A percentile compares a stretch with the other conserved stretches of the same genome.
phyloP scores from a whole-genome alignment of 2,888 invertebrate genomes.

The Orchestes rusci region DNA sequence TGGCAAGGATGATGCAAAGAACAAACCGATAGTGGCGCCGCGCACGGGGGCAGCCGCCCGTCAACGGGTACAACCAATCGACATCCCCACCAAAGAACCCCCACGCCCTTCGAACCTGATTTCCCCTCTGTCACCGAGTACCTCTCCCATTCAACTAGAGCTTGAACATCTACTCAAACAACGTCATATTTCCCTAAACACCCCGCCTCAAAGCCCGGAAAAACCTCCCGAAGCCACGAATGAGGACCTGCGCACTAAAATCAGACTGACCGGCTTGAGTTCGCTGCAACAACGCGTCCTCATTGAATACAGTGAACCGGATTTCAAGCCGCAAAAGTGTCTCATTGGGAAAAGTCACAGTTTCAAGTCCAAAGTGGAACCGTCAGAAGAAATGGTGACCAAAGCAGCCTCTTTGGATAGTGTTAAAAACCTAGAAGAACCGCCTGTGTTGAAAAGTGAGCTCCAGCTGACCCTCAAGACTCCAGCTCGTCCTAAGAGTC shows the following conservation, averaged over 20 bases:
- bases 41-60: slow-evolving; percentile 49
- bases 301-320: slow-evolving; percentile 35
- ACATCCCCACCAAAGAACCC: slow-evolving; percentile 40
- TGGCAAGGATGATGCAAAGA: slow-evolving; percentile 21
- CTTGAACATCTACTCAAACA: slow-evolving; percentile 38
- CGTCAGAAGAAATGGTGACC: slow-evolving; percentile 25
- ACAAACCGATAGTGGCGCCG: slow-evolving; percentile 35
- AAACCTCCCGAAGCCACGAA: slow-evolving; percentile 5
- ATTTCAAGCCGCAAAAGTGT: slow-evolving; percentile 48
- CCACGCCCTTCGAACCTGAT: slow-evolving; percentile 23
- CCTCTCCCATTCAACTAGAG: slow-evolving; percentile 38
- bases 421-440: slow-evolving; percentile 51
- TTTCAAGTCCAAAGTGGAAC: slow-evolving; percentile 44
- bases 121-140: slow-evolving; percentile 26
- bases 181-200: slow-evolving; percentile 28
- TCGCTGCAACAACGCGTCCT: slow-evolving; percentile 51
- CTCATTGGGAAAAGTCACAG: slow-evolving; percentile 68
- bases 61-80: slow-evolving; percentile 52
- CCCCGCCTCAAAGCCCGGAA: slow-evolving; percentile 7
- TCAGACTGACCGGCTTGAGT: slow-evolving; percentile 48
- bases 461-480: slow-evolving; percentile 15
- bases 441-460: slow-evolving; percentile 14
- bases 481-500: background rate
- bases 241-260: slow-evolving; percentile 35
- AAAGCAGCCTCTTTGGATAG: slow-evolving; percentile 50